Base-by-base conservation (phyloP, 2,888 invertebrate genomes). In the Phragmatobia fuliginosa region DNA sequence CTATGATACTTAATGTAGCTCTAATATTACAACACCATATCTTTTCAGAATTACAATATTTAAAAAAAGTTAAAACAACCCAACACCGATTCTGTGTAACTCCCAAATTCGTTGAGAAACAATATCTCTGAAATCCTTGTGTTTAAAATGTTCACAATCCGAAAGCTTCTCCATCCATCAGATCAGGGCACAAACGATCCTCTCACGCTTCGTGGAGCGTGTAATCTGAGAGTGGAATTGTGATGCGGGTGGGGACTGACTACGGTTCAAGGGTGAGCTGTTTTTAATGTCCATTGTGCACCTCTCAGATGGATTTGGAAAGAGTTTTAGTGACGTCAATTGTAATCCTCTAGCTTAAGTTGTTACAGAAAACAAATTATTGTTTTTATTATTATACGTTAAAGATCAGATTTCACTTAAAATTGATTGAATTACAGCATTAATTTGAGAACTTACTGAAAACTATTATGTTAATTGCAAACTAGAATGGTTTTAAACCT, bases 201-300 rank as follows among this genome's bases (percentile, higher is more conserved):
- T 74, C 73, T 77, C 68, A 38, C 73, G 83, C 82, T 74, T 68
- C 66, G 69, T 67, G 74, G 68, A 82, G 88, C 87, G 67, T 71
- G 62, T 77, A 75, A 82, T 80, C 36, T 71, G 74, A 38, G 78
- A 41, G 59, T 36, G 59, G 52, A 68, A 66, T 68, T 63, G 56
- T 41, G 67, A 62, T 67, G 70, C 66, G 49, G 62, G 70, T 62
- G 67, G 63, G 58, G 32, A 10, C 38, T 25, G 28, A 21, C 45
- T 69, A 28, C 33, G 28, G 62, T 45, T 31, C 21, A 63, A 33
- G 67, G 70, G 67, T 49, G 61, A 45, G 31, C 25, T 45, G 64
- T 52, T 25, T 28, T 62, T 38, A 25, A 67, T n/a, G 62, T 62
- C 36, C 28, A 49, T 60, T 28, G 52, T 62, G 33, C 61, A 49